Base-by-base conservation (phyloP, 2,888 invertebrate species). In the Nematopogon swammerdamellus region DNA sequence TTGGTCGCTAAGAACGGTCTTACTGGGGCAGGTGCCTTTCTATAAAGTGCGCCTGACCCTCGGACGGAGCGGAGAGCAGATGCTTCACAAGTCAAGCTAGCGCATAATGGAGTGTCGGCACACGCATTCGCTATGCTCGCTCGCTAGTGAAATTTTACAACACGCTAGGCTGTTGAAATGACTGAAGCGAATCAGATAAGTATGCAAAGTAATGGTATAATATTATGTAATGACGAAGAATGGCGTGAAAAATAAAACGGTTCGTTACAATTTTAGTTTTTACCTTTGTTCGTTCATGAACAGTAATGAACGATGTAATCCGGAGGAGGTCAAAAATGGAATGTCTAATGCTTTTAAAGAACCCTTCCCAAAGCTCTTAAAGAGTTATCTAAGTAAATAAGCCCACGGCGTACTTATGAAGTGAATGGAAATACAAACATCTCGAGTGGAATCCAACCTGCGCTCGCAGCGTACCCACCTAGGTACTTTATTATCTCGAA, bases 401-500 rank as follows among this genome's bases (percentile, higher is more conserved):
- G 55, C 64, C 67, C 64, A 65, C 63, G 63, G 62, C 58, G 56
- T 36, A 36, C 30, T 45, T 50, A 46, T 58, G 63, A 65, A 68
- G 65, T 68, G 58, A 49, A 61, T 61, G 63, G 53, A 62, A 61
- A 60, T 64, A 64, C 65, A 61, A 67, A 64, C 63, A 64, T 63
- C 63, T 68, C 68, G 69, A 70, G 69, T 61, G 63, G 53, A 44
- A 48, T 53, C 65, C 65, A 60, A 64, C 68, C 64, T 63, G 63
- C 56, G 56, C 54, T 60, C 61, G 63, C 62, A 65, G 60, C 61
- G n/a, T n/a, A n/a, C n/a, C n/a, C n/a, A n/a, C n/a, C n/a, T n/a
- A n/a, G n/a, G 62, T 62, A 65, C 68, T 65, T 67, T 68, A 71
- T 72, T 72, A 74, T 73, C 71, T 69, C 57, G 61, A 48, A 45